Base-by-base conservation (phyloP, 2,888 invertebrate genomes). In the Lycocerus yunnanus region DNA sequence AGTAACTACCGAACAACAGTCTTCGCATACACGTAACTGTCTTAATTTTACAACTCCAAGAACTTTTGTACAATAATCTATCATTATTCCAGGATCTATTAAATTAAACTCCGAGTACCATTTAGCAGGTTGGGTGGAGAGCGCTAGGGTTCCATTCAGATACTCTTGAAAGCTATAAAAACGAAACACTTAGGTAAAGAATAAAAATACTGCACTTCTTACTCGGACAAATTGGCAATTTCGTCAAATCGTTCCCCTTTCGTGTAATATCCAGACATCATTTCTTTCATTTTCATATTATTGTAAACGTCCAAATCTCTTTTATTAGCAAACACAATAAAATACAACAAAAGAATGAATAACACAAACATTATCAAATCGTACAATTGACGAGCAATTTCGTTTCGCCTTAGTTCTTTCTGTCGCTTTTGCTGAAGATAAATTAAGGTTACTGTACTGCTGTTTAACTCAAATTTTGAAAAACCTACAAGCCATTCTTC, bases 1-100 rank as follows among this genome's bases (percentile, higher is more conserved):
- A 5, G 18, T 6, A 11, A 3, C 8, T 9, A 63, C 2, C 0
- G 18, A 81, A n/a, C 43, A 43, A 24, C 73, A 72, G 10, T 71
- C 65, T 9, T 59, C n/a, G 6, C 61, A 24, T 13, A 78, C 72
- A 13, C 80, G 74, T 13, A 77, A 74, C 58, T 82, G 82, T 9
- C 81, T 75, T 11, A 82, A 61, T 58, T 81, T 77, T 43, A 75
- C 80, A 10, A 81, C 75, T 11, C 82, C 81, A 13, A 82, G 13
- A 20, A 81, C 65, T 77, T 79, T 79, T 10, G 76, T 78, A 43
- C 65, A 73, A 68, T 78, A 80, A 60, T 82, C 82, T 3, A 68
- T 66, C 70, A 78, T 67, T 9, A 78, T 63, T n/a, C 82, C 81
- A 16, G 77, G 74, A 63, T 81, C 79, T 9, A 59, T 65, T 1